Conservation (phyloP, 2,888 invertebrate genomes). For the Coremacera marginata region DNA sequence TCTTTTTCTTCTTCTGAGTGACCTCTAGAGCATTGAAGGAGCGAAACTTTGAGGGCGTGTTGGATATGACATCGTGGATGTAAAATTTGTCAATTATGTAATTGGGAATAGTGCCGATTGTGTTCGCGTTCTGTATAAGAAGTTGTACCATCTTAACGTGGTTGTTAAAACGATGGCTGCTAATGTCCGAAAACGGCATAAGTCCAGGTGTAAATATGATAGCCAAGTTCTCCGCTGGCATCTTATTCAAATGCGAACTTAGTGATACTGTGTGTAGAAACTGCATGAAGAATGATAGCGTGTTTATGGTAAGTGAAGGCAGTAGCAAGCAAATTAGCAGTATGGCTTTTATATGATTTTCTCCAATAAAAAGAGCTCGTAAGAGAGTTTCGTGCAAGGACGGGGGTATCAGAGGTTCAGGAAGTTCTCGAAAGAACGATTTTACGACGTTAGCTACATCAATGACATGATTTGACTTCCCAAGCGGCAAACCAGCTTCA, state of each 20-base stretch:
- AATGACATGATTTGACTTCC: conserved; percentile 80
- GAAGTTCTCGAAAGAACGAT: conserved; percentile 85
- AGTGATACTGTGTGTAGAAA: conserved; percentile 72
- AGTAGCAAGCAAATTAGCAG: conserved; percentile 78
- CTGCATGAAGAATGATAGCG: conserved; percentile 86
- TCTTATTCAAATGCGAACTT: conserved; percentile 80
- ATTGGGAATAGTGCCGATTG: conserved; percentile 81
- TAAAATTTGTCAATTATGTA: conserved; percentile 70
- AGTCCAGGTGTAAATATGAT: conserved; percentile 89
- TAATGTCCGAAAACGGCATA: conserved; percentile 78
- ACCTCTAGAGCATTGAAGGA: conserved; percentile 48
- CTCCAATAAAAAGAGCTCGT: conserved; percentile 75
- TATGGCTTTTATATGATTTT: conserved; percentile 72
- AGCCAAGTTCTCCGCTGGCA: conserved; percentile 86
- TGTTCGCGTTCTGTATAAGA: conserved; percentile 81
- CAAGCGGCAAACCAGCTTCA: conserved; percentile 79
- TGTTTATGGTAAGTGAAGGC: conserved; percentile 82
- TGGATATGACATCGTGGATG: conserved; percentile 47
- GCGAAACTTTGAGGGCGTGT: conserved; percentile 43
- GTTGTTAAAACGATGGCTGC: conserved; percentile 76
- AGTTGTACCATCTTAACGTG: conserved; percentile 81
- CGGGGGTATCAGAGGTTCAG: conserved; percentile 84
- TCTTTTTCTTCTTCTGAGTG: conserved; percentile 75
- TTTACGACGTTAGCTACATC: conserved; percentile 90
- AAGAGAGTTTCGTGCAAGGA: conserved; percentile 81